A percentile compares a stretch with the other conserved stretches of the same genome.
Conservation (phyloP, 2,888 invertebrate genomes). For the Clepsis dumicolana region DNA sequence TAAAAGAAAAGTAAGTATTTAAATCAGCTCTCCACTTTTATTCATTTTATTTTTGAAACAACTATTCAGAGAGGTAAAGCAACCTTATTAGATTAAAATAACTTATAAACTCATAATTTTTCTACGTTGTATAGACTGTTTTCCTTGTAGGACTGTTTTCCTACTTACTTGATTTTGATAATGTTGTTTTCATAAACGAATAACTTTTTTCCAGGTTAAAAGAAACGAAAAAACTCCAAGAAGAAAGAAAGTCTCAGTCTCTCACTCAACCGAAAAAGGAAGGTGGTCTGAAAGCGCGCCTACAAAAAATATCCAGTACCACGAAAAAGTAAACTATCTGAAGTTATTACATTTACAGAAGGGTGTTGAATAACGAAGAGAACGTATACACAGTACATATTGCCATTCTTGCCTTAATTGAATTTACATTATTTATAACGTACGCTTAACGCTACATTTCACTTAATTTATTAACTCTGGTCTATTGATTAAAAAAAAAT, state of each 20-base stretch:
- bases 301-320: conserved; percentile 85
- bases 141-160: not conserved
- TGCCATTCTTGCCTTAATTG: conserved; percentile 35
- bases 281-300: conserved; percentile 88
- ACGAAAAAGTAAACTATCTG: conserved; percentile 56
- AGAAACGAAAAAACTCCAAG: conserved; percentile 86
- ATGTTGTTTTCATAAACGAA: not conserved
- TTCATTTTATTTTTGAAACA: not conserved
- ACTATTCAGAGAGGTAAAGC: too few relatives aligned
- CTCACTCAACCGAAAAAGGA: conserved; percentile 87
- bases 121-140: too few relatives aligned
- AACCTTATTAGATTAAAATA: too few relatives aligned
- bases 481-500: too few relatives aligned
- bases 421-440: conserved; percentile 7
- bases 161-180: not conserved
- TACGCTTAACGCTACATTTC: not conserved
- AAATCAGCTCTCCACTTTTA: too few relatives aligned
- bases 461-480: not conserved
- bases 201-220: conserved; percentile 81
- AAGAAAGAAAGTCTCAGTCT: conserved; percentile 81
- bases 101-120: too few relatives aligned
- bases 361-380: not conserved
- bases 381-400: not conserved
- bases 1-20: conserved; percentile 92
- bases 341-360: conserved; percentile 5